Percentiles rank a stretch among this genome's conserved stretches.
These are phyloP conservation scores for Cotesia vestalis DNA, from an alignment of 1,140 invertebrate genomes.

Conservation along the genomic window DNA sequence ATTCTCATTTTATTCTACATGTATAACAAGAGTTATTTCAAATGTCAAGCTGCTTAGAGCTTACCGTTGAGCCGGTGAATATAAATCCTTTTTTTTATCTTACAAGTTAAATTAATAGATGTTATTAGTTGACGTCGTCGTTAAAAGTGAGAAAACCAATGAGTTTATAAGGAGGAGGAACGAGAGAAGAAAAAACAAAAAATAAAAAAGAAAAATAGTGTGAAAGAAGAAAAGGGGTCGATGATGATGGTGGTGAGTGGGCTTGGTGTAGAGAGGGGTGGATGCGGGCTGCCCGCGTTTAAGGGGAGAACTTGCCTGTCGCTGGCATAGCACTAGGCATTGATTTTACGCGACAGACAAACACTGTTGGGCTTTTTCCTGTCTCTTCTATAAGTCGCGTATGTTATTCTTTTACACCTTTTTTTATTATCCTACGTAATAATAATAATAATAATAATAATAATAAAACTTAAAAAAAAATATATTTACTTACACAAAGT, in stretches of 20 bases:
- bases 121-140: constrained; percentile 2
- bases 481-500: background rate
- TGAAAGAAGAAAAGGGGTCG: constrained; percentile 17
- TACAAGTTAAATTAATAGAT: background rate
- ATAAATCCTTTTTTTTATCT: too few relatives aligned
- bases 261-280: constrained; percentile 20
- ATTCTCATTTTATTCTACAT: background rate
- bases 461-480: background rate
- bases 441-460: too few relatives aligned
- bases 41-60: too few relatives aligned
- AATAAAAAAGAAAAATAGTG: constrained; percentile 4
- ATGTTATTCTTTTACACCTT: constrained; percentile 5
- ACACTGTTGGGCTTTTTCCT: constrained; percentile 39
- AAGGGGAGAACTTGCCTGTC: constrained; percentile 53
- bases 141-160: background rate
- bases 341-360: constrained; percentile 64
- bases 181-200: background rate
- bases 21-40: too few relatives aligned
- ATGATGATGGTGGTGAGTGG: constrained; percentile 36
- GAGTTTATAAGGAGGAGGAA: background rate
- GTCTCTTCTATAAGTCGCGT: constrained; percentile 33
- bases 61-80: too few relatives aligned
- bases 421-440: background rate
- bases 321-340: constrained; percentile 55
- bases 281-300: constrained; percentile 21